These are phyloP conservation scores for Apomyelois bistriatella DNA, from an alignment of 2,888 invertebrate species.

Conservation along the genomic window DNA sequence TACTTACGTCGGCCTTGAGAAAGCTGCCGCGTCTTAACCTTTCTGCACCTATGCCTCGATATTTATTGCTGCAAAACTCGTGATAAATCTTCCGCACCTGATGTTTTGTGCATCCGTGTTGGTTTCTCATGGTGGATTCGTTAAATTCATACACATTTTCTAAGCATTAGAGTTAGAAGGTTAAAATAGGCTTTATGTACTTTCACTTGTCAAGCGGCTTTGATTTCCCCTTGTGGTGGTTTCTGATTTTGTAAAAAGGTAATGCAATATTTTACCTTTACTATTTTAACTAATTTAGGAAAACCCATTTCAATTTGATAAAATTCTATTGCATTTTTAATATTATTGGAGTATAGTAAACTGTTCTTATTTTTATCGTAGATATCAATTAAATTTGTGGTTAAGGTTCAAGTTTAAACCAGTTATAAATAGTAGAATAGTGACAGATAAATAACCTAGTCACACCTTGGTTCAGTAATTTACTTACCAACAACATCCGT, in stretches of 20 bases:
- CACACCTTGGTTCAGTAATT: constrained; percentile 9
- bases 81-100: constrained; percentile 63
- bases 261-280: no score
- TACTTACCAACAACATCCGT: constrained; percentile 6
- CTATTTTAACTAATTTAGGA: no score
- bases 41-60: constrained; percentile 55
- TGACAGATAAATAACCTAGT: constrained; percentile 8
- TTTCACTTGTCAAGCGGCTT: not conserved
- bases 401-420: not conserved
- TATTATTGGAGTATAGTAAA: no score
- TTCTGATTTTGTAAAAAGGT: no score
- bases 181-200: not conserved
- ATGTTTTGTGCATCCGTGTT: constrained; percentile 30
- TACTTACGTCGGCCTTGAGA: constrained; percentile 12
- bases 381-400: no score
- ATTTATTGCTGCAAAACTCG: constrained; percentile 56
- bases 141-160: constrained; percentile 40
- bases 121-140: constrained; percentile 52
- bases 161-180: not conserved
- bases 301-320: no score
- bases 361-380: no score
- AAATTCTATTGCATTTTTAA: not conserved
- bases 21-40: constrained; percentile 31
- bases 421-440: constrained; percentile 10
- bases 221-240: no score